Evolutionary conservation across 2,888 invertebrate genomes (phyloP).

Genomic region (Diachrysia chrysitis): DNA sequence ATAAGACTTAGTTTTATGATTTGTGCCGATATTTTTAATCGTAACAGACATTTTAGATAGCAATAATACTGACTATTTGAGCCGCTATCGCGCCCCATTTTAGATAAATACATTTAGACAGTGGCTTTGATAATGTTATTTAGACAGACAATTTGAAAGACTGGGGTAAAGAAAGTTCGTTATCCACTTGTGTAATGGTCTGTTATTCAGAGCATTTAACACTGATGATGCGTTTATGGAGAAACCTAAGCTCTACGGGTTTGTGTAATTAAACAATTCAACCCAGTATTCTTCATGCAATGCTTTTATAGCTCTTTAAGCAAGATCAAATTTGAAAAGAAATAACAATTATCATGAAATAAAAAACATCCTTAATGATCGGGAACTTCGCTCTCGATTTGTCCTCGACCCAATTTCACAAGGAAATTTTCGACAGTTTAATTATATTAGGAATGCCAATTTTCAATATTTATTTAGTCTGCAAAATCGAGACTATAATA

Average conservation of each 20-base stretch:
- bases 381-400: neutral
- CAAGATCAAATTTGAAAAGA: neutral
- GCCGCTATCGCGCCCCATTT: neutral
- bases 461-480: neutral
- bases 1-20: neutral
- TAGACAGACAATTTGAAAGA: constrained; percentile 1
- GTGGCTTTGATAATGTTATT: constrained; percentile 4
- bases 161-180: constrained; percentile 1
- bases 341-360: neutral
- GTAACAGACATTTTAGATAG: neutral
- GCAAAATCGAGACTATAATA: neutral
- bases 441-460: constrained; percentile 1
- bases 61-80: neutral
- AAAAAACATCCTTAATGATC: neutral
- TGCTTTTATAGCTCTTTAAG: neutral
- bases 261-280: neutral
- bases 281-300: neutral
- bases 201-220: neutral
- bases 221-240: neutral
- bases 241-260: neutral
- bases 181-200: neutral
- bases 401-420: neutral
- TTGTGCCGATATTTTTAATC: neutral
- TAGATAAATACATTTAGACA: neutral
- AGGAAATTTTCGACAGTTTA: neutral